Conservation (phyloP, 2,888 invertebrate species). For the Clunio marinus region DNA sequence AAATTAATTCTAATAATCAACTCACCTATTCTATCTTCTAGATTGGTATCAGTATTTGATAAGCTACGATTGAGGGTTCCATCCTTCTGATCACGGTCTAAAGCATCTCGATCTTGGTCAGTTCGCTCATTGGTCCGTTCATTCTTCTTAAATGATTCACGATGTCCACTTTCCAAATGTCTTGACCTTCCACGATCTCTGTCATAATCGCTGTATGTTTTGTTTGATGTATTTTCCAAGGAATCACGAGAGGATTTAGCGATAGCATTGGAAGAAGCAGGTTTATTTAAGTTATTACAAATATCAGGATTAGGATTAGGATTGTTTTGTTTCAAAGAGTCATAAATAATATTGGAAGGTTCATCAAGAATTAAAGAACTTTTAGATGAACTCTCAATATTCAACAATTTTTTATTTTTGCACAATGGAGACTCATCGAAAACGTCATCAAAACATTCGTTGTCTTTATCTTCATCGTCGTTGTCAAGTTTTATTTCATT, state of each 20-base stretch:
- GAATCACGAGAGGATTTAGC: conserved; percentile 47
- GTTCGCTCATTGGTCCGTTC: conserved; percentile 41
- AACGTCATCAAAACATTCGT: conserved; percentile 40
- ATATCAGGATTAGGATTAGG: conserved; percentile 43
- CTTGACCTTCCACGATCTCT: conserved; percentile 42
- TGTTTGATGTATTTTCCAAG: conserved; percentile 13
- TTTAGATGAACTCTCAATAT: no score
- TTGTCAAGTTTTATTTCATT: conserved; percentile 45
- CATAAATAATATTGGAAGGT: no score
- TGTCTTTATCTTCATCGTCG: conserved; percentile 17
- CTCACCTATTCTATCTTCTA: conserved; percentile 78
- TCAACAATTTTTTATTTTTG: no score
- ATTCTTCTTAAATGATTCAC: conserved; percentile 43
- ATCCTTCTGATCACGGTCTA: conserved; percentile 43
- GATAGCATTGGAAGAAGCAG: conserved; percentile 56
- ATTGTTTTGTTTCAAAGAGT: no score
- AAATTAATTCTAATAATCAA: no score
- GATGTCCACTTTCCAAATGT: conserved; percentile 40
- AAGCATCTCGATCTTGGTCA: conserved; percentile 42
- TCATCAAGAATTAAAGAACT: no score
- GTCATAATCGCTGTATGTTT: conserved; percentile 58
- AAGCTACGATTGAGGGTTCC: conserved; percentile 69
- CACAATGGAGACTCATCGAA: no score
- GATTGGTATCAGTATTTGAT: conserved; percentile 74
- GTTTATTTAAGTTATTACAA: conserved; percentile 40